Evolutionary conservation across 2,888 invertebrate species (phyloP), one percentile per base, ranked within the genome.

Genomic region (Sinhomidia bicolor): DNA sequence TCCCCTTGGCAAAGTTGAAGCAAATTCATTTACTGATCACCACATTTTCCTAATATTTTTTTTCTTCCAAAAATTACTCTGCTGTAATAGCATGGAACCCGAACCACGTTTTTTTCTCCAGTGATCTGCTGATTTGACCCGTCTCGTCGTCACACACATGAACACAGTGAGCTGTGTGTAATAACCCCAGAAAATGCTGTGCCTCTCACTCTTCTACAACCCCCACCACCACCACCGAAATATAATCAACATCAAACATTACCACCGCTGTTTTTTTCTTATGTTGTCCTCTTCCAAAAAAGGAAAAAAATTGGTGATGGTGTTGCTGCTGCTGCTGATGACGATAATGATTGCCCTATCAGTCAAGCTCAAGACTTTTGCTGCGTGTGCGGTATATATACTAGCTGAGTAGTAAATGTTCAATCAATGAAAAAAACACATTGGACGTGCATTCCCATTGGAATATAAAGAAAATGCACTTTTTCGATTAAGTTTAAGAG

Each of bases 401-500:
- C n/a, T n/a, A n/a, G n/a, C n/a, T n/a, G n/a, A 6, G 74, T 54
- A 23, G 23, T 80, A 44, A 57, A 71, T 86, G 85, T 76, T 76
- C 79, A 80, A 86, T 86, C 86, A 68, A 65, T 54, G 47, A 36
- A 51, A 29, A 71, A 84, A 32, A 51, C 47, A 36, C 47, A 36
- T 7, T 60, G 23, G 17, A 47, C 57, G n/a, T 44, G 44, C 7
- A 26, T 65, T 44, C 29, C 62, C 9, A 79, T 81, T 44, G 44
- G n/a, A 17, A 17, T 29, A 79, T 14, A 17, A 36, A n/a, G n/a
- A n/a, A 74, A 87, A 80, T 87, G 86, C 81, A 81, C 60, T 87
- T 87, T 87, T 87, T 81, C 86, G 86, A 87, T 87, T 87, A 87
- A 87, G 81, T 87, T 80, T 54, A 86, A 80, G 54, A 68, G 7